Percentiles rank a stretch among this genome's conserved stretches.
These are phyloP conservation scores for Polypterus senegalus DNA, from an alignment of 2,113 vertebrate genomes.

Conservation along the genomic window DNA sequence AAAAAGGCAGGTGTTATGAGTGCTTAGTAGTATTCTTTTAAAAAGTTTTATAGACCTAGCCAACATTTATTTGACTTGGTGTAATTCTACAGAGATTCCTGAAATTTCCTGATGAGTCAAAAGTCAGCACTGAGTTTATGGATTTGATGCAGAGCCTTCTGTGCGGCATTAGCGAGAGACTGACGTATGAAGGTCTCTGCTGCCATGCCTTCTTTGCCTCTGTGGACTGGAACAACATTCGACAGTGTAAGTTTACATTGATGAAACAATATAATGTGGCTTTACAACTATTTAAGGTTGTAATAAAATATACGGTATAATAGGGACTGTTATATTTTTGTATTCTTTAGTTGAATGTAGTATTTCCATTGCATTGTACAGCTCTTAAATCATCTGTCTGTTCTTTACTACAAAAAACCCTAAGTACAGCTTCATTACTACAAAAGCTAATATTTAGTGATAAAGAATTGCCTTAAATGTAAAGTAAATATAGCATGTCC, in stretches of 20 bases:
- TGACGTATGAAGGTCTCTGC: slow-evolving; percentile 73
- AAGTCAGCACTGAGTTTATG: slow-evolving; percentile 62
- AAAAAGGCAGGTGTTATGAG: background rate
- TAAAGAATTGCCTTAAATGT: too few relatives aligned
- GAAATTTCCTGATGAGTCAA: slow-evolving; percentile 78
- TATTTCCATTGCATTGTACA: too few relatives aligned
- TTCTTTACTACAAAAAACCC: too few relatives aligned
- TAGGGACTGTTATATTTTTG: too few relatives aligned
- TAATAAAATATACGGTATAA: too few relatives aligned
- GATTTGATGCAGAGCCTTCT: slow-evolving; percentile 83
- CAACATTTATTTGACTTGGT: background rate
- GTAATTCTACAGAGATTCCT: slow-evolving; percentile 54
- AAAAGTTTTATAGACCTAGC: background rate
- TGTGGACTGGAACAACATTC: slow-evolving; percentile 73
- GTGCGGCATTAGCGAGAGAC: slow-evolving; percentile 68
- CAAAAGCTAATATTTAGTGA: too few relatives aligned
- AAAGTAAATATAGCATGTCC: too few relatives aligned
- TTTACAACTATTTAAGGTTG: too few relatives aligned
- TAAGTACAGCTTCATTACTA: too few relatives aligned
- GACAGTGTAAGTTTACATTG: slow-evolving; percentile 54
- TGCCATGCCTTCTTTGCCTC: slow-evolving; percentile 84
- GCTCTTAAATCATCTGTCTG: too few relatives aligned
- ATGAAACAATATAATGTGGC: too few relatives aligned
- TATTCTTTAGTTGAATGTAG: too few relatives aligned
- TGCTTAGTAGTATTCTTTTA: background rate